Base-by-base conservation (phyloP, 1,140 invertebrate species). In the Phymastichus coffea region DNA sequence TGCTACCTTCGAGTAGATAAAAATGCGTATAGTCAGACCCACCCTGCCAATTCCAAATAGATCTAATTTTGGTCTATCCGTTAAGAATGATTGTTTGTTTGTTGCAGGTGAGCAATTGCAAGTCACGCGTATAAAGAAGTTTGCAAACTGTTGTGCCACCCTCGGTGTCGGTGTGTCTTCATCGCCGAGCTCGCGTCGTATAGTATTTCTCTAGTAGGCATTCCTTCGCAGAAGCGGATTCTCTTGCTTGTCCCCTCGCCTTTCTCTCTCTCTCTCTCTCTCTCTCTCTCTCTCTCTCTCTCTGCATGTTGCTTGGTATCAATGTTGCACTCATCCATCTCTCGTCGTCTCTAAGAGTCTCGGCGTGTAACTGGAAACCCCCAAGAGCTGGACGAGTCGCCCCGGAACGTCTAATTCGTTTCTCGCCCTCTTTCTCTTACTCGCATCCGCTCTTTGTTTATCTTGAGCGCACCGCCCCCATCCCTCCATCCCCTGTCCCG, bases 381-480 rank as follows among this genome's bases (percentile, higher is more conserved):
- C 15, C 43, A 0, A n/a, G 22, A 1, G 26, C 38, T 22, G 37
- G 28, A 54, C 28, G 28, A 15, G 46, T 48, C 54, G 65, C 71
- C 64, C 56, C 64, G 46, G 69, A 68, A 65, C 66, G 67, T 72
- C 71, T 72, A 77, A 74, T 77, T 76, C 70, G 64, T 70, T 69
- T 54, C 53, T 64, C 62, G 46, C 55, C 61, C 63, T 64, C 60
- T 30, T 60, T 54, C 48, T 23, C 61, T 17, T n/a, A n/a, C n/a
- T n/a, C n/a, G n/a, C 55, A 30, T 40, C 4, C 20, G 44, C 38
- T 41, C 53, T 44, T 53, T 63, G 53, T 48, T 63, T 60, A 51
- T 63, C 26, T 46, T 46, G 35, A 30, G 26, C 51, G 43, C 64
- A 59, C 54, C 47, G 19, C n/a, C 26, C 23, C 14, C 4, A 17